These are phyloP conservation scores for Eilema depressum DNA, from an alignment of 2,888 invertebrate genomes.

Conservation along the genomic window DNA sequence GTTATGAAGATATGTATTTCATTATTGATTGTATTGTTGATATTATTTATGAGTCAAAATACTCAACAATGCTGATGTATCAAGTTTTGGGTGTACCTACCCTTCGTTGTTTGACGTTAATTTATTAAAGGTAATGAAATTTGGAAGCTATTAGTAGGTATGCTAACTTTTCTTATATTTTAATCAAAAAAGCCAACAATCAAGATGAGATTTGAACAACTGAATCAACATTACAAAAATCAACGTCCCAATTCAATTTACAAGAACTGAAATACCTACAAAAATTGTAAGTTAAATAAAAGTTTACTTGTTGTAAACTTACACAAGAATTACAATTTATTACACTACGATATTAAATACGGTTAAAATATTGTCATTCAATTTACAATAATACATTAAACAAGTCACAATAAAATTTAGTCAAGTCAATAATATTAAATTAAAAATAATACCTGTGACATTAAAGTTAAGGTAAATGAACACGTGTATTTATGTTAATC, in stretches of 20 bases:
- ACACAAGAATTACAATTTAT: not conserved
- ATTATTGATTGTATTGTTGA: not conserved
- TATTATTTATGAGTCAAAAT: not conserved
- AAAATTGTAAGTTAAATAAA: not conserved
- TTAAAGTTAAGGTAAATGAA: not conserved
- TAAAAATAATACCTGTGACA: not conserved
- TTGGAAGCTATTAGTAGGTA: too few species aligned
- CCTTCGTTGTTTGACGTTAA: too few species aligned
- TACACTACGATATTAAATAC: not conserved
- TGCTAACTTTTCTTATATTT: too few species aligned
- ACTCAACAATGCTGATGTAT: not conserved
- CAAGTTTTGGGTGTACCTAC: not conserved
- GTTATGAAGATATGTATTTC: conserved; percentile 3
- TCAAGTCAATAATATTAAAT: too few species aligned
- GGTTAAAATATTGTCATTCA: too few species aligned
- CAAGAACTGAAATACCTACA: not conserved
- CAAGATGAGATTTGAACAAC: too few species aligned
- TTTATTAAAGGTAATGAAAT: too few species aligned
- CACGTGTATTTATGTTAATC: conserved; percentile 14
- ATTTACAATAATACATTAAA: too few species aligned
- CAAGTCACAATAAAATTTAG: too few species aligned
- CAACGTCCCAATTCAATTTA: not conserved
- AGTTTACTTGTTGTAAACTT: not conserved
- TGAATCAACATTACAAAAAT: too few species aligned
- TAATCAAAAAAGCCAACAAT: too few species aligned